Percentiles rank a stretch among this genome's conserved stretches.
Conservation (phyloP, 2,888 invertebrate genomes). For the Ephialtes manifestator region DNA sequence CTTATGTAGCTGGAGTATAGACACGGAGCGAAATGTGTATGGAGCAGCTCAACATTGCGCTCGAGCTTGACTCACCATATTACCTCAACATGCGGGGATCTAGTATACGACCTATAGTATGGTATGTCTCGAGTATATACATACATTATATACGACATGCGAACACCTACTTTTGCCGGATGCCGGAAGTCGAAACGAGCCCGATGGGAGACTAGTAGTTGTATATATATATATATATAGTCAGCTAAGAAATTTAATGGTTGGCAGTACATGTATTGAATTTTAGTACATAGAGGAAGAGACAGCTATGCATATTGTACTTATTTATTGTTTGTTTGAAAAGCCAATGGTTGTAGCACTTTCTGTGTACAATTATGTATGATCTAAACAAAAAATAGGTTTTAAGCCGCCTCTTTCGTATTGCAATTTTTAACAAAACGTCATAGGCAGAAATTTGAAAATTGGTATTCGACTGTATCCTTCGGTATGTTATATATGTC, state of each 20-base stretch:
- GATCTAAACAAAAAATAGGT: no score
- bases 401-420: no score
- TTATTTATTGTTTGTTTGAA: not conserved
- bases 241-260: not conserved
- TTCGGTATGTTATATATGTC: no score
- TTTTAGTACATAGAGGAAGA: not conserved
- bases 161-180: conserved; percentile 54
- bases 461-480: no score
- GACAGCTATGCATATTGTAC: not conserved
- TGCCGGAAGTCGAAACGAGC: conserved; percentile 67
- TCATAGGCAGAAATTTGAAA: no score
- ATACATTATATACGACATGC: conserved; percentile 63
- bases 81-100: conserved; percentile 24
- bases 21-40: conserved; percentile 52
- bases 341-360: not conserved
- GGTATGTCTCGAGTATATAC: conserved; percentile 35
- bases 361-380: no score
- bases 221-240: conserved; percentile 3
- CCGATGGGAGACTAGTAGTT: conserved; percentile 60
- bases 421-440: no score
- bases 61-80: conserved; percentile 37
- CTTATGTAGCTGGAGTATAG: conserved; percentile 20
- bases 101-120: conserved; percentile 13
- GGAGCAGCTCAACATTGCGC: conserved; percentile 35
- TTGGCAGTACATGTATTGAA: not conserved